Base-by-base conservation (phyloP, 2,888 invertebrate species). In the Axea sp. region DNA sequence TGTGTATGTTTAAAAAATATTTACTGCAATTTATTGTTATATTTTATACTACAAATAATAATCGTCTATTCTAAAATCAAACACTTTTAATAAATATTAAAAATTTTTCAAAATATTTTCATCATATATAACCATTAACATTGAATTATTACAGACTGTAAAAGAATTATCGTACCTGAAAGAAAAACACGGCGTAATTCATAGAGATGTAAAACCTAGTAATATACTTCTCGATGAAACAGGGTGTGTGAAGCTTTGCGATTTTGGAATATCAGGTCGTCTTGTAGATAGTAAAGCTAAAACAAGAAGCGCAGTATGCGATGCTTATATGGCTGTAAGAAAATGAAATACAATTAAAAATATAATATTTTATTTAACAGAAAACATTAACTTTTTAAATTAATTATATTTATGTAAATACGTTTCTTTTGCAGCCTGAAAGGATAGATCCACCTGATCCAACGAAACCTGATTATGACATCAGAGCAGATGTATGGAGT, bases 401-500 rank as follows among this genome's bases (percentile, higher is more conserved):
- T n/a, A 19, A 19, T 19, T 19, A 19, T 19, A 19, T 3, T 4
- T 19, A 4, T 19, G 31, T 33, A 2, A 33, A 11, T 11, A n/a
- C 3, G 2, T 33, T 33, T 15, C 14, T 28, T 5, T 30, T 9
- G n/a, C 12, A 97, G 96, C 99, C 99, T 47, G 99, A 99, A 90
- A 91, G 99, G 81, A 98, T 99, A 88, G 97, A 98, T 88, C 95
- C 95, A 35, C 95, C 96, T 14, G 95, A 96, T 88, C 97, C 97
- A 14, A 92, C 93, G 72, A 93, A 95, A 86, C 97, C 97, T 53
- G 96, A 97, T 89, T 99, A 99, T 88, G 99, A 99, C 89, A 97
- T 99, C 85, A 92, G 99, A 81, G 99, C 99, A 11, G 99, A 99
- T 89, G 99, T 99, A 47, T 99, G 99, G 99, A 98, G 98, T 78